Percentiles rank a stretch among this genome's conserved stretches.
phyloP scores from a whole-genome alignment of 2,113 vertebrate genomes.

The Ovis aries region DNA sequence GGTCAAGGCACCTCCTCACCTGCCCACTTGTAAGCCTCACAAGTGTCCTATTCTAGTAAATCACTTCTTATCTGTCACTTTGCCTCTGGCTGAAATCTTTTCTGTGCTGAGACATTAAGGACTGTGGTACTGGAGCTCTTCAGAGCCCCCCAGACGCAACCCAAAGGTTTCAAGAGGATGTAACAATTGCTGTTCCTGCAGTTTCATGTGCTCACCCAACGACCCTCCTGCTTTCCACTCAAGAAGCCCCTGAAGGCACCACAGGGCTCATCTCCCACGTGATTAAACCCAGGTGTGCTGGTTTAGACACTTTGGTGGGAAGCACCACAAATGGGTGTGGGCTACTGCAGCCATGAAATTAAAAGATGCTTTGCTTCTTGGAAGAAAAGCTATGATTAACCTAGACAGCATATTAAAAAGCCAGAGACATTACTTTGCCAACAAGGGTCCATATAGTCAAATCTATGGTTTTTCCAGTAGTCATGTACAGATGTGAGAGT shows the following conservation, averaged over 20 bases:
- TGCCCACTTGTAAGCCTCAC: neutral
- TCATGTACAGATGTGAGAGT: neutral
- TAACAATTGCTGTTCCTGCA: neutral
- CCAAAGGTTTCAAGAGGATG: neutral
- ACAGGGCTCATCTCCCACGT: rapidly evolving
- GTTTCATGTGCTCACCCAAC: rapidly evolving
- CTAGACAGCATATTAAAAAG: neutral
- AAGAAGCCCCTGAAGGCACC: neutral
- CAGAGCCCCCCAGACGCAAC: neutral
- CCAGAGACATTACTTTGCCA: neutral
- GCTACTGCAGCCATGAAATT: neutral
- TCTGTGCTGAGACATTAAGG: neutral
- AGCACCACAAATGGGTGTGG: no score
- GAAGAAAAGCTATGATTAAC: neutral
- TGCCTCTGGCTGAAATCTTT: neutral
- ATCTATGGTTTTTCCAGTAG: neutral
- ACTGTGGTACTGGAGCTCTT: neutral
- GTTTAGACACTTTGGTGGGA: neutral
- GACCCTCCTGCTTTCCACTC: neutral
- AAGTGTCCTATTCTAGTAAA: neutral
- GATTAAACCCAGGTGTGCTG: no score
- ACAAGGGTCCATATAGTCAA: neutral
- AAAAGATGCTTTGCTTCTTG: neutral
- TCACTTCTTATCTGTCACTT: neutral
- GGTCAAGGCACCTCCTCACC: neutral